These are phyloP conservation scores for Piaya cayana DNA, from an alignment of 2,113 vertebrate species.

Conservation along the genomic window DNA sequence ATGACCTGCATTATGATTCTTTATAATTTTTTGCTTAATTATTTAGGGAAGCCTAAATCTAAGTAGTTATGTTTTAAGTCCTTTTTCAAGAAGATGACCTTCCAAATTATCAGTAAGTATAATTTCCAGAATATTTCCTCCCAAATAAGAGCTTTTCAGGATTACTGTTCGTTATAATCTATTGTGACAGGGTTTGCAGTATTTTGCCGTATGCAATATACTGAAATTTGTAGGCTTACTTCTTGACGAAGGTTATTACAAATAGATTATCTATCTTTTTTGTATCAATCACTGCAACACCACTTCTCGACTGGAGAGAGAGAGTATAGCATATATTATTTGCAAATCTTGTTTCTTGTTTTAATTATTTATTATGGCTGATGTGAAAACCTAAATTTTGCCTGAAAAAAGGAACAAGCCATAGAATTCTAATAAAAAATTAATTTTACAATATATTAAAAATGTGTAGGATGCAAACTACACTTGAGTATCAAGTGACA, in stretches of 20 bases:
- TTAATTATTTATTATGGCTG: not conserved
- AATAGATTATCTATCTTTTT: not conserved
- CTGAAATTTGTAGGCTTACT: not conserved
- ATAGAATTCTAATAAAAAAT: not conserved
- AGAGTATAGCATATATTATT: not conserved
- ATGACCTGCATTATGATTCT: not conserved
- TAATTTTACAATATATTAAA: not conserved
- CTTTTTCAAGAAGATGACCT: not conserved
- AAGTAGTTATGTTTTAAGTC: not conserved
- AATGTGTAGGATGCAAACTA: not conserved
- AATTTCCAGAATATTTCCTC: not conserved
- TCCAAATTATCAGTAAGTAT: not conserved
- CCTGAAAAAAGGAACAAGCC: not conserved
- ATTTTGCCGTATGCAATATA: not conserved
- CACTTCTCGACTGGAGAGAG: not conserved
- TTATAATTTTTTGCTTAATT: not conserved
- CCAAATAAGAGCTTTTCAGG: not conserved
- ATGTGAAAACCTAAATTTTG: not conserved
- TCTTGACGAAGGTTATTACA: not conserved
- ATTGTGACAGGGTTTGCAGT: not conserved
- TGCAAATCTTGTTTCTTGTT: not conserved
- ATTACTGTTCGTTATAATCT: not conserved
- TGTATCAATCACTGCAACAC: not conserved
- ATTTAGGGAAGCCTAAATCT: not conserved
- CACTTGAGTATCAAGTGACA: not conserved